These are phyloP conservation scores for Andrena minutula DNA, from an alignment of 2,888 invertebrate species.

Conservation along the genomic window DNA sequence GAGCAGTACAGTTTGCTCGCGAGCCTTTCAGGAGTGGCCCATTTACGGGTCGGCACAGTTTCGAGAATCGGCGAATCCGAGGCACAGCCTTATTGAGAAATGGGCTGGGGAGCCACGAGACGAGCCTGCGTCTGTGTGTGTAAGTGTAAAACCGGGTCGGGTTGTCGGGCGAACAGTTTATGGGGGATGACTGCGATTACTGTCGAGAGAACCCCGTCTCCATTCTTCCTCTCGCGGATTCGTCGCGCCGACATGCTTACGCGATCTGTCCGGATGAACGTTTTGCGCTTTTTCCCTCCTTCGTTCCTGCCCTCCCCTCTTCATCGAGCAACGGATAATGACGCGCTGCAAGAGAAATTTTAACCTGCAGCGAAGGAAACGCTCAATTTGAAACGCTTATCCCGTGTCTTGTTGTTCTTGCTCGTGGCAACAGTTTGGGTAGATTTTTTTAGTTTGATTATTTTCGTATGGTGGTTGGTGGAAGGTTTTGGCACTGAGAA, in stretches of 20 bases:
- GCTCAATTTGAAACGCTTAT: neutral
- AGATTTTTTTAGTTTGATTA: neutral
- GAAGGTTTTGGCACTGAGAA: too few species aligned
- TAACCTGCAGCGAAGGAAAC: neutral
- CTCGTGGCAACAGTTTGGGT: neutral
- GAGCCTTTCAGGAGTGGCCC: slow-evolving; percentile 56
- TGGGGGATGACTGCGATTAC: slow-evolving; percentile 50
- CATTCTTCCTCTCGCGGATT: neutral
- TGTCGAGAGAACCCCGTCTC: slow-evolving; percentile 10
- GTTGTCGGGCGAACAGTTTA: slow-evolving; percentile 55
- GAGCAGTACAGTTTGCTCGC: slow-evolving; percentile 9
- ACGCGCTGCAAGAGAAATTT: slow-evolving; percentile 16
- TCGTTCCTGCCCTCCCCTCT: neutral
- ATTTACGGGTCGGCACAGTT: slow-evolving; percentile 69
- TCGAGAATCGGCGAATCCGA: slow-evolving; percentile 64
- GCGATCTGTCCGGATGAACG: neutral
- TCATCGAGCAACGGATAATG: neutral
- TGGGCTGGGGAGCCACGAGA: neutral
- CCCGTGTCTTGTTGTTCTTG: neutral
- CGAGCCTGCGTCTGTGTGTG: slow-evolving; percentile 40
- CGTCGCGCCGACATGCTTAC: slow-evolving; percentile 19
- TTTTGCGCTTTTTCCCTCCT: neutral
- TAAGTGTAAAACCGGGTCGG: slow-evolving; percentile 68
- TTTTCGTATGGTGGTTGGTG: too few species aligned
- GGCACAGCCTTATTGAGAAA: slow-evolving; percentile 52